Evolutionary conservation across 2,888 invertebrate genomes (phyloP), one percentile per base, ranked within the genome.

Genomic region (Euspilapteryx auroguttella): DNA sequence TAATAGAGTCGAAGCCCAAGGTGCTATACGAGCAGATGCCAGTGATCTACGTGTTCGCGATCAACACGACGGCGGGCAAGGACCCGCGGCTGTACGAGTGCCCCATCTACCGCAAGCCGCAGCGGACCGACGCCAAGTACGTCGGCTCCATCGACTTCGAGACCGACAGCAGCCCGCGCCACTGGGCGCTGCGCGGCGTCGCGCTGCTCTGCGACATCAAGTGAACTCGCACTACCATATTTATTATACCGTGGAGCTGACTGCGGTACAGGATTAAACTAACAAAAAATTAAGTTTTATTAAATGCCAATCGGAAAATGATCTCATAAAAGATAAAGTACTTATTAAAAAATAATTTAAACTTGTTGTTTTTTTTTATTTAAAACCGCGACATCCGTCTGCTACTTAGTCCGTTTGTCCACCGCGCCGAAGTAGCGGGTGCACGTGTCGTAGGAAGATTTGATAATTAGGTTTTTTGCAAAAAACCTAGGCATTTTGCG

Each of bases 181-280:
- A 96, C 61, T 97, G 97, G 97, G 90, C 94, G 1, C 68, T 97
- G 29, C 78, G 97, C 39, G 96, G 96, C 3, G 96, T 97, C n/a
- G 97, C 94, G 0, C 71, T 97, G 9, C 79, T 97, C 29, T 97
- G 96, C 64, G 97, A 97, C 71, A 96, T 94, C 40, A 97, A 97
- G 75, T 97, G 82, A 80, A 49, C n/a, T 21, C 14, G 10, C 11
- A 15, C 9, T 11, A 27, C 11, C 13, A 12, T 9, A 10, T 15
- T 17, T 4, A 2, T 21, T 3, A 9, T 25, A 25, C 9, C 4
- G 5, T 12, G n/a, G n/a, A n/a, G n/a, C n/a, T n/a, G n/a, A n/a
- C n/a, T n/a, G n/a, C n/a, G n/a, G n/a, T n/a, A n/a, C n/a, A n/a
- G n/a, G n/a, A n/a, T n/a, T n/a, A n/a, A n/a, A n/a, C n/a, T n/a